Base-by-base conservation (phyloP, 30 jellyfish, hydroid and myxozoan genomes). In the Nemopilema nomurai region DNA sequence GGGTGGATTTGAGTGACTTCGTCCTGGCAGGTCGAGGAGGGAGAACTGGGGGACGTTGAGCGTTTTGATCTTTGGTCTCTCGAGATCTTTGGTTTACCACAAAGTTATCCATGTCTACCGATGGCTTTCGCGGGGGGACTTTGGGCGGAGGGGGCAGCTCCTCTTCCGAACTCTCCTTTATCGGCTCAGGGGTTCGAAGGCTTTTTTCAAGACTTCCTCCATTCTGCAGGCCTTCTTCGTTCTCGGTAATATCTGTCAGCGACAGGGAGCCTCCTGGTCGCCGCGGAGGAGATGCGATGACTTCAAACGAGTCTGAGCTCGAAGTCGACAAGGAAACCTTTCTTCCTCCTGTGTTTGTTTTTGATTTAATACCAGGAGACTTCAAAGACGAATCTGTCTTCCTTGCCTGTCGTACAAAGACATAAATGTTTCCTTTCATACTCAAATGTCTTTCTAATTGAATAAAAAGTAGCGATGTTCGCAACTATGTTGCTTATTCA, bases 351-450 rank as follows among this genome's bases (percentile, higher is more conserved):
- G 96, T 28, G 27, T 85, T 57, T 17, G 85, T 27, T 49, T 80
- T 81, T 25, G 96, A 89, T 81, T 94, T 94, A 18, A 94, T 94
- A n/a, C 99, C 99, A 62, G 99, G 99, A n/a, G 99, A 94, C 71
- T 94, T 94, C 49, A 94, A 71, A 29, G 96, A 79, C n/a, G 72
- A 52, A 8, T 94, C 99, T 22, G 89, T 80, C 32, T 83, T 86
- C 49, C 97, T 71, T 32, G 91, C 90, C 99, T 94, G 75, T 33
- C 32, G 50, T 6, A 1, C 30, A 74, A 83, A 57, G 49, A 16
- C 23, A 49, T 1, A 1, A 1, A 31, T 72, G 8, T 32, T 24
- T 0, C 77, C 51, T 29, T 29, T 32, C 8, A 16, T 8, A 23
- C 7, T 21, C 16, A 76, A 51, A 23, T 30, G 51, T 8, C 71